Conservation (phyloP, 1,140 invertebrate genomes). For the Lepidurus arcticus region DNA sequence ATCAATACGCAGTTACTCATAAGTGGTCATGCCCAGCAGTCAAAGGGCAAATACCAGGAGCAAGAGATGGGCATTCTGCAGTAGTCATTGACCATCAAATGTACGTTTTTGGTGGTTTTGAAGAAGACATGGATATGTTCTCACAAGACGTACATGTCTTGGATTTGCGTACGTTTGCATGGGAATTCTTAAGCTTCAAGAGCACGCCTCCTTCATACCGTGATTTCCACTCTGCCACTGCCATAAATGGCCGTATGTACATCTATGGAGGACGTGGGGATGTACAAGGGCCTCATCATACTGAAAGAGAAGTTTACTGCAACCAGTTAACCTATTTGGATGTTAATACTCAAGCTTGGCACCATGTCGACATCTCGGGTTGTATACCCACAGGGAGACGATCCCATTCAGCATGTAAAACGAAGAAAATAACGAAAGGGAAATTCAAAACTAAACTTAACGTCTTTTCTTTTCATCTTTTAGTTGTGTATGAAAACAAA, state of each 20-base stretch:
- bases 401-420: slow-evolving; percentile 80
- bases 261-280: slow-evolving; percentile 79
- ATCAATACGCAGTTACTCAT: slow-evolving; percentile 48
- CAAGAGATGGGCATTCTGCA: slow-evolving; percentile 83
- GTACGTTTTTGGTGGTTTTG: slow-evolving; percentile 86
- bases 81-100: slow-evolving; percentile 73
- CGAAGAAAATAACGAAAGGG: neutral
- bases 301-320: slow-evolving; percentile 66
- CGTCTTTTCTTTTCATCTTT: slow-evolving; percentile 41
- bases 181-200: slow-evolving; percentile 56
- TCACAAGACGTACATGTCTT: slow-evolving; percentile 70
- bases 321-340: slow-evolving; percentile 71
- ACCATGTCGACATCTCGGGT: slow-evolving; percentile 52
- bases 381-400: slow-evolving; percentile 63
- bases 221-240: slow-evolving; percentile 81
- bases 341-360: slow-evolving; percentile 62
- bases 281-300: slow-evolving; percentile 56
- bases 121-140: slow-evolving; percentile 69
- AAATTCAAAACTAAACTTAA: neutral
- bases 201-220: slow-evolving; percentile 61
- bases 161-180: slow-evolving; percentile 64
- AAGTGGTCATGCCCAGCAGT: slow-evolving; percentile 62
- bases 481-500: slow-evolving; percentile 65
- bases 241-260: slow-evolving; percentile 67
- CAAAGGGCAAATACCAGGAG: slow-evolving; percentile 61